Conservation (phyloP, 2,888 invertebrate species). For the Hypolimnas misippus region DNA sequence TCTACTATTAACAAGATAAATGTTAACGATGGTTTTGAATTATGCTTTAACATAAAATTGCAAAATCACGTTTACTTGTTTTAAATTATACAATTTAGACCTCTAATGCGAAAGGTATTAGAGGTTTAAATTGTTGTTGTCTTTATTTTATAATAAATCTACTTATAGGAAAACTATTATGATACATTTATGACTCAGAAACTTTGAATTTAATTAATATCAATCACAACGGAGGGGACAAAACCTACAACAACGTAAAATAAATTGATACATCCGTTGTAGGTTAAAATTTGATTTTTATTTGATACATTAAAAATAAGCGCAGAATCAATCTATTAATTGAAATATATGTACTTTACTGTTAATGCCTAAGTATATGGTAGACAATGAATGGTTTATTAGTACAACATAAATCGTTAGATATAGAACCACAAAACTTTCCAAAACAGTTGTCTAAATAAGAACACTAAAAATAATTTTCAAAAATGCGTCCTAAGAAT, state of each 20-base stretch:
- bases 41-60: not conserved
- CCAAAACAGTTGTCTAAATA: no score
- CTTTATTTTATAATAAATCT: not conserved
- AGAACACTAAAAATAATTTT: no score
- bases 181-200: not conserved
- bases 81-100: not conserved
- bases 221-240: not conserved
- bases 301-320: no score
- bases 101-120: no score
- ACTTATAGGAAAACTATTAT: not conserved
- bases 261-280: constrained; percentile 2
- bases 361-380: no score
- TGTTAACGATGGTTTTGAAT: not conserved
- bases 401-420: no score
- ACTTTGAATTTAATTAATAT: not conserved
- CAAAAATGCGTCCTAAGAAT: no score
- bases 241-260: not conserved
- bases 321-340: no score
- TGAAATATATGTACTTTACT: no score
- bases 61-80: not conserved
- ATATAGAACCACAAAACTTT: no score
- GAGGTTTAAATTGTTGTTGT: no score
- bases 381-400: no score
- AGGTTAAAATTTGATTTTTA: not conserved
- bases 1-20: not conserved